Evolutionary conservation across 2,888 invertebrate genomes (phyloP).

Genomic region (Lasioglossum oenotherae): DNA sequence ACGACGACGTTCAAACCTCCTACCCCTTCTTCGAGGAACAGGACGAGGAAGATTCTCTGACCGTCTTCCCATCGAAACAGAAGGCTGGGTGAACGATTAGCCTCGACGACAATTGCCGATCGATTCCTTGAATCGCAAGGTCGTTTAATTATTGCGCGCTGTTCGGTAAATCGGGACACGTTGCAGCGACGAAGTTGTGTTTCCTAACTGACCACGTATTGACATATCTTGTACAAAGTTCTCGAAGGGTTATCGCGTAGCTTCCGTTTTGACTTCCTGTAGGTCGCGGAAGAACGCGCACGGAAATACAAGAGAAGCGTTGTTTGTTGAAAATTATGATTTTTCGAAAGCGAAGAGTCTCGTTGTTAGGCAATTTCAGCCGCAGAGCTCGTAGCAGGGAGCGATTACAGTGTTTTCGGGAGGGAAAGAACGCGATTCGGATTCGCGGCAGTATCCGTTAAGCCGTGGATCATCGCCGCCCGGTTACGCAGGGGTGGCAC

Average conservation of each 20-base stretch:
- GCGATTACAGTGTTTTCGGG: slow-evolving; percentile 16
- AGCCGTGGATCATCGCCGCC: slow-evolving; percentile 69
- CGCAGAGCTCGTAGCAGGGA: neutral
- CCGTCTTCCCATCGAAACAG: neutral
- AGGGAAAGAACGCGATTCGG: slow-evolving; percentile 31
- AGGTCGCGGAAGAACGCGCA: neutral
- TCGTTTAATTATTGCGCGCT: neutral
- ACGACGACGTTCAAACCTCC: neutral
- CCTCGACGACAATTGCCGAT: neutral
- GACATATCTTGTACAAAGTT: neutral
- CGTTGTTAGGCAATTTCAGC: neutral
- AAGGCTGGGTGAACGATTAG: neutral
- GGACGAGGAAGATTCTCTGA: neutral
- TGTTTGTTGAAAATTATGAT: neutral
- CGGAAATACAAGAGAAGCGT: neutral
- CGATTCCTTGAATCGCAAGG: neutral
- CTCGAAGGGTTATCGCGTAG: neutral
- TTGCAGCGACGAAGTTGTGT: neutral
- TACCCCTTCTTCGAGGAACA: neutral
- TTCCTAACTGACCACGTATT: neutral
- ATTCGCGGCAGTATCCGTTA: slow-evolving; percentile 63
- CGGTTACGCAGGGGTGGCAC: slow-evolving; percentile 70
- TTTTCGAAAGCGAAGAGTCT: neutral
- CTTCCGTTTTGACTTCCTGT: neutral
- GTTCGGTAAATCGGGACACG: neutral